Evolutionary conservation across 2,113 vertebrate genomes (phyloP).

Genomic region (human (Homo sapiens)): DNA sequence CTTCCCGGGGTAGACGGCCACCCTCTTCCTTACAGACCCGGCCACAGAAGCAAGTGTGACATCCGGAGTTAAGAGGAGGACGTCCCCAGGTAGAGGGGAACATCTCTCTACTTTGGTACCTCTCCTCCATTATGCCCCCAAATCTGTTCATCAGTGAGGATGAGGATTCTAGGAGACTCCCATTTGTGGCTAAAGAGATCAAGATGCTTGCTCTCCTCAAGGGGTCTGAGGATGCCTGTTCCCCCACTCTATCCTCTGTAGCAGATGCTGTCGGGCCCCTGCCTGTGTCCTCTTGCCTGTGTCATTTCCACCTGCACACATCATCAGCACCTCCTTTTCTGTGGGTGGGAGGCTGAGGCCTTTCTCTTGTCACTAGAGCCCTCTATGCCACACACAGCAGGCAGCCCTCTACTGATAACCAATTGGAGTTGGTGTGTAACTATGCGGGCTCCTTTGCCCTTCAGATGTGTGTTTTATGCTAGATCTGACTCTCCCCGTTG

Average conservation of each 20-base stretch:
- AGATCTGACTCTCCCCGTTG: neutral
- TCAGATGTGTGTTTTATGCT: too few relatives aligned
- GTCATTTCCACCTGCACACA: fast-evolving
- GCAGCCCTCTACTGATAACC: fast-evolving
- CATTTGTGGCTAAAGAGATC: neutral
- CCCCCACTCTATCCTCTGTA: neutral
- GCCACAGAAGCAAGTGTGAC: neutral
- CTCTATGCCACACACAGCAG: neutral
- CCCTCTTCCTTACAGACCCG: neutral
- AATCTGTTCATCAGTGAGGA: neutral
- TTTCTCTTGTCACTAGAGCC: neutral
- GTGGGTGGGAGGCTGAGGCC: too few relatives aligned
- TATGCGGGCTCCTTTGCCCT: neutral
- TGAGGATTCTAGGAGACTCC: neutral
- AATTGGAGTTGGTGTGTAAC: neutral
- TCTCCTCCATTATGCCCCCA: neutral
- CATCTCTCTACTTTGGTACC: neutral
- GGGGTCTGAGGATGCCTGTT: neutral
- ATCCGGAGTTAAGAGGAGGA: neutral
- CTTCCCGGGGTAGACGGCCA: fast-evolving
- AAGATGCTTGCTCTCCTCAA: neutral
- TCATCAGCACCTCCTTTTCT: neutral
- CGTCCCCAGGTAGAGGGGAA: fast-evolving
- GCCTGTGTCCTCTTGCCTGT: neutral
- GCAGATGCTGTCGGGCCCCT: fast-evolving